Base-by-base conservation (phyloP, 2,113 vertebrate species). In the Engystomops pustulosus region DNA sequence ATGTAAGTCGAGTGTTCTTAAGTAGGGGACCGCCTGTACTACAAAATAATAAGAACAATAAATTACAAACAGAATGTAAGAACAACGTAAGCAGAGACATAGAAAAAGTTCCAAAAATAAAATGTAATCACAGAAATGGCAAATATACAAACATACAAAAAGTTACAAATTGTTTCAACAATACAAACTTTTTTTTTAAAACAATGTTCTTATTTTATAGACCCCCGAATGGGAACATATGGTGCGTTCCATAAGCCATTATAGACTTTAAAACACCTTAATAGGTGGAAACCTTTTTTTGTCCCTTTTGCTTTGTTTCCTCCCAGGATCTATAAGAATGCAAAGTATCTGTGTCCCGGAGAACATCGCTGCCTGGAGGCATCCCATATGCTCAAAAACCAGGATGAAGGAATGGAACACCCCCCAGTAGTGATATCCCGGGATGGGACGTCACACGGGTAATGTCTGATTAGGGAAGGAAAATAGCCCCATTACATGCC, bases 401-500 rank as follows among this genome's bases (percentile, higher is more conserved):
- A 49, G 30, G 45, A 68, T 23, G 44, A 36, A 67, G 45, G 74
- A n/a, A n/a, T n/a, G 30, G 60, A 84, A 45, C 70, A 23, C 34
- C 41, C 47, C 36, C 80, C 4, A 9, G 20, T 3, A 12, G 20
- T 76, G 41, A 87, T 87, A 71, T 71, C 76, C 86, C 68, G 67
- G 79, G 84, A 65, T 69, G 85, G 44, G 34, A 67, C 20, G 17
- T 32, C 74, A 85, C 67, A 77, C 84, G 7, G 38, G 87, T 86
- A 90, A 88, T 84, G 87, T 45, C 71, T 55, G 67, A 84, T 75
- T 83, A 85, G 82, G 85, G 86, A 25, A 85, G 70, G 85, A 86
- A 87, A 86, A 45, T 80, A 89, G 68, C 38, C 84, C 77, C 85
- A 87, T 89, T 88, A 83, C 38, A 70, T 80, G 83, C 86, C 86